Percentiles rank a stretch among this genome's conserved stretches.
These are phyloP conservation scores for Tholera decimalis DNA, from an alignment of 2,888 invertebrate species.

Conservation along the genomic window DNA sequence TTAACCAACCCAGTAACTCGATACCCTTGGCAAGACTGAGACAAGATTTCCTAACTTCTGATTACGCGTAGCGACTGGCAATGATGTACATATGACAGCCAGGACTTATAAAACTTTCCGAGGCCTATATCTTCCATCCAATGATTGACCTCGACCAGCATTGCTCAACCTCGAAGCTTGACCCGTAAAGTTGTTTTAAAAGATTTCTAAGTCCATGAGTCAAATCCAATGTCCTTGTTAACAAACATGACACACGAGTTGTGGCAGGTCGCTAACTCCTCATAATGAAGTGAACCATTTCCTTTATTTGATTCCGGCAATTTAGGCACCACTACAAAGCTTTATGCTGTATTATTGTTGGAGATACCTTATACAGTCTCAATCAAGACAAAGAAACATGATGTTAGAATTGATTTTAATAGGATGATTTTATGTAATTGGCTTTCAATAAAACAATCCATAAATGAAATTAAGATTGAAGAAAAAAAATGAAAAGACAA, in stretches of 20 bases:
- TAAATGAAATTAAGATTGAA: no score
- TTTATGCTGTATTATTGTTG: conserved; percentile 31
- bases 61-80: no score
- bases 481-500: no score
- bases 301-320: conserved; percentile 50
- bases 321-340: conserved; percentile 36
- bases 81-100: no score
- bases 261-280: conserved; percentile 39
- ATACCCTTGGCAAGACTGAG: no score
- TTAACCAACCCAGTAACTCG: no score
- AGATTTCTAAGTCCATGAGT: conserved; percentile 10
- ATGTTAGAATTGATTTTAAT: not conserved
- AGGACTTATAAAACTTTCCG: no score
- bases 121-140: no score
- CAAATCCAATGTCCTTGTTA: conserved; percentile 25
- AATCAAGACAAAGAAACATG: not conserved
- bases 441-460: not conserved
- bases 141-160: no score
- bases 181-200: no score
- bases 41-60: no score
- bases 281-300: conserved; percentile 47
- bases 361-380: conserved; percentile 11
- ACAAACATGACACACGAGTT: conserved; percentile 35
- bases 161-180: no score
- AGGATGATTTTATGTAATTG: not conserved